phyloP scores from a whole-genome alignment of 2,113 vertebrate genomes.

The Chamaea fasciata region DNA sequence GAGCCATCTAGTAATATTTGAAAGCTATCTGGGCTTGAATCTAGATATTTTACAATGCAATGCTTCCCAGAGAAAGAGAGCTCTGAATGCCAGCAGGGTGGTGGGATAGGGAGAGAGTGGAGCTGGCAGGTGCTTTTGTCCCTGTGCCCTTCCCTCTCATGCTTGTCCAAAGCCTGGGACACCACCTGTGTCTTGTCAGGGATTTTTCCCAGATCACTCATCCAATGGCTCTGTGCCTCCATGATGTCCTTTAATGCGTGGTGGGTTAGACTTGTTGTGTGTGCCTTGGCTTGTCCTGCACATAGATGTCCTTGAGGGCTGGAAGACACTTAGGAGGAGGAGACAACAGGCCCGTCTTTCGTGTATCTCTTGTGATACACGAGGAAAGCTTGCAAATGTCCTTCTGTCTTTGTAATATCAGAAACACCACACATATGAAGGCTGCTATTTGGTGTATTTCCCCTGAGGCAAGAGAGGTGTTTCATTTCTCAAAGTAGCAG shows the following conservation, averaged over 20 bases:
- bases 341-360: not conserved
- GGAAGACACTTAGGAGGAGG: not conserved
- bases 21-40: not conserved
- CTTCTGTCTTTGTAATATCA: not conserved
- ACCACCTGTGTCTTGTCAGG: not conserved
- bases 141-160: not conserved
- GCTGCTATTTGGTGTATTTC: not conserved
- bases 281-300: not conserved
- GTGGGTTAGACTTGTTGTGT: not conserved
- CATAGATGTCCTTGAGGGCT: not conserved
- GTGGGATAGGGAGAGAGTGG: not conserved
- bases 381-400: not conserved
- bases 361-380: not conserved
- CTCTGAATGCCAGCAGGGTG: not conserved
- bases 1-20: not conserved
- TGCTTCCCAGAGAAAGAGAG: not conserved
- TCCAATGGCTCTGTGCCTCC: not conserved
- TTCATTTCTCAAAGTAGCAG: not conserved
- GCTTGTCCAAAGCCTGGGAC: not conserved
- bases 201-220: accelerated
- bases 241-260: not conserved
- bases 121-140: accelerated
- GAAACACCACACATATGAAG: not conserved
- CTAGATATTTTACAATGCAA: not conserved
- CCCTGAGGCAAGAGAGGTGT: not conserved